phyloP scores from a whole-genome alignment of 2,888 invertebrate species.

The Eurytoma adleriae region DNA sequence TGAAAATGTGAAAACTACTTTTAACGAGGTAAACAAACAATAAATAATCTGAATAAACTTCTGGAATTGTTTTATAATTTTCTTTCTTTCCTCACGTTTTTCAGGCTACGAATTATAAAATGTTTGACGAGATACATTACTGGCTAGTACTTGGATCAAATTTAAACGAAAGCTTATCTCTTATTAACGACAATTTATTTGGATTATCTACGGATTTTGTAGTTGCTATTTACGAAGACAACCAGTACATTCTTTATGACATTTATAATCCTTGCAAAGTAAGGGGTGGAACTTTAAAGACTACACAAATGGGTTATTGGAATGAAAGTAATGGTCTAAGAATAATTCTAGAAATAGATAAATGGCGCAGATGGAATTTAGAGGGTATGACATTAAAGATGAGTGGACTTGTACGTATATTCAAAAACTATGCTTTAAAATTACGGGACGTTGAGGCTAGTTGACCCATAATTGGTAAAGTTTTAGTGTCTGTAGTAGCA shows the following conservation, averaged over 20 bases:
- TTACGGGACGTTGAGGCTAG: too few relatives aligned
- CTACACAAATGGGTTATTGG: slow-evolving; percentile 62
- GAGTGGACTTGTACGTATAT: slow-evolving; percentile 56
- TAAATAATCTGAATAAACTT: neutral
- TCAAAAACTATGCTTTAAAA: neutral
- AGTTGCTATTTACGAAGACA: slow-evolving; percentile 57
- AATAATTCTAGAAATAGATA: slow-evolving; percentile 35
- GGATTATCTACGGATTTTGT: slow-evolving; percentile 63
- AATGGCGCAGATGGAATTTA: slow-evolving; percentile 56
- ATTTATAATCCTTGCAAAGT: slow-evolving; percentile 63
- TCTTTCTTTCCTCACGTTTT: neutral
- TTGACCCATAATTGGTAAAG: too few relatives aligned
- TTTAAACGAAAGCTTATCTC: slow-evolving; percentile 55
- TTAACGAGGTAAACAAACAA: slow-evolving; percentile 37
- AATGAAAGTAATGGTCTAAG: slow-evolving; percentile 37
- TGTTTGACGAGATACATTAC: slow-evolving; percentile 57
- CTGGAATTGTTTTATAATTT: neutral
- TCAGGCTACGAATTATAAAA: slow-evolving; percentile 45
- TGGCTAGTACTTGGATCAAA: slow-evolving; percentile 63
- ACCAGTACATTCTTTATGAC: slow-evolving; percentile 60
- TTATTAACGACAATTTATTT: slow-evolving; percentile 62
- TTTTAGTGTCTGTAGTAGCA: too few relatives aligned
- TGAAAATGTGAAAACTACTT: slow-evolving; percentile 19
- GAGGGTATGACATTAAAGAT: slow-evolving; percentile 59
- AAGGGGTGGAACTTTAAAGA: slow-evolving; percentile 60